phyloP scores from a whole-genome alignment of 2,797 vertebrate genomes.

The Hoplostethus mediterraneus region DNA sequence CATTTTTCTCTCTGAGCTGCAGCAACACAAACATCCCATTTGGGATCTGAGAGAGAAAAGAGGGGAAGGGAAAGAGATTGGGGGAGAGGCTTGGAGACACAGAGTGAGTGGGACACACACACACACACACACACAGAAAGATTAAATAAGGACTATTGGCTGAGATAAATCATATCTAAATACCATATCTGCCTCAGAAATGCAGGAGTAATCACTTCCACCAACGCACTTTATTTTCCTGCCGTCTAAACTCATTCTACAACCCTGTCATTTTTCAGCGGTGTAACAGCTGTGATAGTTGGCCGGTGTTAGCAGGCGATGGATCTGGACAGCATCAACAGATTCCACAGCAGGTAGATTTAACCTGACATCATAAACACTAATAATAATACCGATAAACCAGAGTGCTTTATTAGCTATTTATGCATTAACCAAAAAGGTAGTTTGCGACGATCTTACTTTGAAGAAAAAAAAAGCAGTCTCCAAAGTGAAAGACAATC shows the following conservation, averaged over 20 bases:
- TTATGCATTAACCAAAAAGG: background rate
- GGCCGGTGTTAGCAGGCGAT: conserved; percentile 22
- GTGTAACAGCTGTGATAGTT: conserved; percentile 25
- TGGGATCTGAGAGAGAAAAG: too few relatives aligned
- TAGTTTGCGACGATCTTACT: background rate
- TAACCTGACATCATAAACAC: conserved; percentile 7
- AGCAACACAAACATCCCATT: too few relatives aligned
- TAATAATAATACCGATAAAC: conserved; percentile 13
- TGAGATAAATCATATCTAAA: background rate
- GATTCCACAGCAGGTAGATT: conserved; percentile 21
- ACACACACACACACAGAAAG: too few relatives aligned
- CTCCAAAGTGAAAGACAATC: too few relatives aligned
- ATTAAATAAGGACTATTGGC: too few relatives aligned
- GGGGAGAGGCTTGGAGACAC: too few relatives aligned
- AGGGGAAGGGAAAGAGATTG: too few relatives aligned
- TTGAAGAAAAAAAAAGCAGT: too few relatives aligned
- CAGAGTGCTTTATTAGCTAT: background rate
- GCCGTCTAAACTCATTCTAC: conserved; percentile 28
- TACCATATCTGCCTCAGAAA: background rate
- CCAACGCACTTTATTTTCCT: conserved; percentile 5
- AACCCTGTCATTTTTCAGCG: conserved; percentile 38
- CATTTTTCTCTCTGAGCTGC: too few relatives aligned
- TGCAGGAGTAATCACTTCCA: conserved; percentile 22
- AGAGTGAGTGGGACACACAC: too few relatives aligned
- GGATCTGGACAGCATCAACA: conserved; percentile 23